Evolutionary conservation across 2,888 invertebrate species (phyloP).

Genomic region (Leucophenga maculata): DNA sequence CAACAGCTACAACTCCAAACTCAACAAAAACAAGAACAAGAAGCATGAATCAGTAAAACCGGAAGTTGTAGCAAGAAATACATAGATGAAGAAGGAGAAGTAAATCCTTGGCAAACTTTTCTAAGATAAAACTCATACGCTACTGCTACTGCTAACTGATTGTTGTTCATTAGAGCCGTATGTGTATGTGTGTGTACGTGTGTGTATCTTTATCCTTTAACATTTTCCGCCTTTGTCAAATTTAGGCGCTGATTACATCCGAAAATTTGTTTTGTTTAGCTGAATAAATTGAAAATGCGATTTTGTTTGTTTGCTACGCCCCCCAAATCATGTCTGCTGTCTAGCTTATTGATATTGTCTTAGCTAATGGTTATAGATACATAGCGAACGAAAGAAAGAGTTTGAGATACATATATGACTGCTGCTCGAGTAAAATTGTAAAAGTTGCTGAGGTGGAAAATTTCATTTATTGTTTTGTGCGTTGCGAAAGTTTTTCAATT

Average conservation of each 20-base stretch:
- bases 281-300: constrained; percentile 60
- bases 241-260: constrained; percentile 63
- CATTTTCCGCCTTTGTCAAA: constrained; percentile 37
- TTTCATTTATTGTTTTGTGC: constrained; percentile 58
- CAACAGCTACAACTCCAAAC: background rate
- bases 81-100: background rate
- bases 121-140: constrained; percentile 7
- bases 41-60: constrained; percentile 61
- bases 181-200: constrained; percentile 33
- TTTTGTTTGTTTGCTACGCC: constrained; percentile 40
- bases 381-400: constrained; percentile 1
- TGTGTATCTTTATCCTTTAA: constrained; percentile 17
- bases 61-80: constrained; percentile 44
- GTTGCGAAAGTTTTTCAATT: constrained; percentile 63
- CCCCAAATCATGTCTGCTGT: background rate
- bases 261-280: constrained; percentile 61
- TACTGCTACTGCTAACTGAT: constrained; percentile 42
- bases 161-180: constrained; percentile 56
- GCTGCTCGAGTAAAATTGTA: constrained; percentile 56
- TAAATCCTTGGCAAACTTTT: constrained; percentile 3
- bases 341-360: constrained; percentile 34
- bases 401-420: background rate
- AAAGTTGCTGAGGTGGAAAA: constrained; percentile 69
- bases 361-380: constrained; percentile 25
- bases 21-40: too few species aligned